Conservation (phyloP, 2,888 invertebrate species). For the Asteroscopus sphinx region DNA sequence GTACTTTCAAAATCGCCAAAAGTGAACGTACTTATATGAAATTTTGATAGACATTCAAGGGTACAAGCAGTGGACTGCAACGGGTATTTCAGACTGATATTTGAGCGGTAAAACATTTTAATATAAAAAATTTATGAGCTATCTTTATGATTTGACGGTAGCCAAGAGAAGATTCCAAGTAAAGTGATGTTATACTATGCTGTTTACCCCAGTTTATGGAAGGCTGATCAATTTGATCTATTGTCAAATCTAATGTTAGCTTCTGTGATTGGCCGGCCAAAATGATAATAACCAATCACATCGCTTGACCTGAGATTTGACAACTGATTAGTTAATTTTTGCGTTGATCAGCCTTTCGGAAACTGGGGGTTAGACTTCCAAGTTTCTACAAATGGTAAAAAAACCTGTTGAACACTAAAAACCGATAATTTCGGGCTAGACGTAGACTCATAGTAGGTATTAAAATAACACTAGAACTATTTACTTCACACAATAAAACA, state of each 20-base stretch:
- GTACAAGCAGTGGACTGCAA: constrained; percentile 22
- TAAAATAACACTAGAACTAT: constrained; percentile 3
- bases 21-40: constrained; percentile 30
- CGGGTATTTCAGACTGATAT: constrained; percentile 33
- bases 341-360: too few species aligned
- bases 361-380: too few species aligned
- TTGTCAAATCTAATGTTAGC: too few species aligned
- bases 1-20: constrained; percentile 35
- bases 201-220: too few species aligned
- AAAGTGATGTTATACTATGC: too few species aligned
- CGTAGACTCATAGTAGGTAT: too few species aligned
- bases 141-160: constrained; percentile 14
- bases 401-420: background rate
- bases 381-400: too few species aligned
- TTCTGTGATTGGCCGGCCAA: too few species aligned
- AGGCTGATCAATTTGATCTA: too few species aligned
- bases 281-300: too few species aligned
- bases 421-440: background rate
- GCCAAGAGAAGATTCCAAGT: constrained; percentile 12
- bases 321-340: too few species aligned
- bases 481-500: constrained; percentile 16
- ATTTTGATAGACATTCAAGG: constrained; percentile 52
- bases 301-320: too few species aligned
- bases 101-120: constrained; percentile 20
- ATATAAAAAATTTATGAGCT: constrained; percentile 3